These are phyloP conservation scores for Macropus fuliginosus DNA, from an alignment of 2,797 vertebrate genomes.

Conservation along the genomic window DNA sequence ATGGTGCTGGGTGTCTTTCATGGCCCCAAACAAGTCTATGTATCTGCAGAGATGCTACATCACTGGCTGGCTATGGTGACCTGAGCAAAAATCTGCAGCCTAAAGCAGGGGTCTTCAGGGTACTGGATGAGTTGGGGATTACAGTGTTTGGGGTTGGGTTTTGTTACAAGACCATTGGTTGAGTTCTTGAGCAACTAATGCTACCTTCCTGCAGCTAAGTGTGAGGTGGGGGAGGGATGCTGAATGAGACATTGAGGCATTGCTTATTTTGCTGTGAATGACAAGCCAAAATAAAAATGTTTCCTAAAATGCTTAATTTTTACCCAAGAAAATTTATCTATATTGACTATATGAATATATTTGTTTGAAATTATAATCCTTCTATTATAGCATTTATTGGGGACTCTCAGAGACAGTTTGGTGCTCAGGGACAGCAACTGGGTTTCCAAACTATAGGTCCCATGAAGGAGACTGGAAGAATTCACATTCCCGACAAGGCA, in stretches of 20 bases:
- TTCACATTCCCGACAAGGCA: neutral
- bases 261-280: neutral
- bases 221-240: neutral
- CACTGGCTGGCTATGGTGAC: neutral
- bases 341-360: neutral
- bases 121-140: neutral
- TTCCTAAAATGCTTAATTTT: slow-evolving; percentile 30
- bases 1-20: neutral
- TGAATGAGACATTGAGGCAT: neutral
- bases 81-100: neutral
- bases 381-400: neutral
- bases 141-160: neutral
- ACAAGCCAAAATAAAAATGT: slow-evolving; percentile 1
- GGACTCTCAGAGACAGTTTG: neutral
- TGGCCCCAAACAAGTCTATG: neutral
- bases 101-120: neutral
- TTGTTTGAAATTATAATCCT: neutral
- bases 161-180: neutral
- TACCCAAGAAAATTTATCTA: neutral
- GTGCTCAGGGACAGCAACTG: slow-evolving; percentile 13
- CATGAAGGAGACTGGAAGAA: slow-evolving; percentile 5
- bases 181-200: neutral
- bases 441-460: neutral
- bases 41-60: neutral
- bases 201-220: neutral